Conservation (phyloP, 2,888 invertebrate genomes). For the Melinaea marsaeus region DNA sequence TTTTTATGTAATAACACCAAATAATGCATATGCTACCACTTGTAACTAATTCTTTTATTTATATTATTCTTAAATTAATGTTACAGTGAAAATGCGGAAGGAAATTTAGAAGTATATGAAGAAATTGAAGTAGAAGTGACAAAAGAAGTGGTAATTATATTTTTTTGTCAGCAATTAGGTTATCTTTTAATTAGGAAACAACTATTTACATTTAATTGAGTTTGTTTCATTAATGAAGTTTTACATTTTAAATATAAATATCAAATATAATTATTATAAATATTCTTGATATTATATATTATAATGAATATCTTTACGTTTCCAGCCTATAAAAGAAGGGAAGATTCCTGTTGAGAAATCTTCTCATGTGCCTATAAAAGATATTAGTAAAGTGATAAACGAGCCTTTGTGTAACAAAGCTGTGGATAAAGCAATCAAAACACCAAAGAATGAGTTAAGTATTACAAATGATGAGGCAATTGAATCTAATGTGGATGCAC, state of each 20-base stretch:
- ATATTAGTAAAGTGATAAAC: constrained; percentile 52
- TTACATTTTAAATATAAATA: neutral
- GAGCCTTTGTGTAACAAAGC: constrained; percentile 48
- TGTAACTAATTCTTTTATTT: neutral
- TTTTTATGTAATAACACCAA: too few species aligned
- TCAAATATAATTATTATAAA: neutral
- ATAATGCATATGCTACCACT: neutral
- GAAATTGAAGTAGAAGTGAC: constrained; percentile 71
- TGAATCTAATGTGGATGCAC: constrained; percentile 43
- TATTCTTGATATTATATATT: constrained; percentile 3
- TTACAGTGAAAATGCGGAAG: constrained; percentile 71
- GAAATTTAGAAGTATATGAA: constrained; percentile 74
- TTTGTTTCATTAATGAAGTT: too few species aligned
- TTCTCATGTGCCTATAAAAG: constrained; percentile 55
- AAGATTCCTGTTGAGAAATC: constrained; percentile 44
- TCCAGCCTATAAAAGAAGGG: constrained; percentile 59
- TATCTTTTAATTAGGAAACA: neutral
- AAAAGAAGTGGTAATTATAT: constrained; percentile 59
- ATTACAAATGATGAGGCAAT: constrained; percentile 38
- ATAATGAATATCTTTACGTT: constrained; percentile 18
- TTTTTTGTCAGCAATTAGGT: constrained; percentile 1
- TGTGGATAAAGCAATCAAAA: constrained; percentile 44
- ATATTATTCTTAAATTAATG: constrained; percentile 5
- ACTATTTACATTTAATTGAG: neutral
- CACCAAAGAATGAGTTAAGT: constrained; percentile 39